Conservation (phyloP, 2,113 vertebrate genomes). For the Leucopsar rothschildi region DNA sequence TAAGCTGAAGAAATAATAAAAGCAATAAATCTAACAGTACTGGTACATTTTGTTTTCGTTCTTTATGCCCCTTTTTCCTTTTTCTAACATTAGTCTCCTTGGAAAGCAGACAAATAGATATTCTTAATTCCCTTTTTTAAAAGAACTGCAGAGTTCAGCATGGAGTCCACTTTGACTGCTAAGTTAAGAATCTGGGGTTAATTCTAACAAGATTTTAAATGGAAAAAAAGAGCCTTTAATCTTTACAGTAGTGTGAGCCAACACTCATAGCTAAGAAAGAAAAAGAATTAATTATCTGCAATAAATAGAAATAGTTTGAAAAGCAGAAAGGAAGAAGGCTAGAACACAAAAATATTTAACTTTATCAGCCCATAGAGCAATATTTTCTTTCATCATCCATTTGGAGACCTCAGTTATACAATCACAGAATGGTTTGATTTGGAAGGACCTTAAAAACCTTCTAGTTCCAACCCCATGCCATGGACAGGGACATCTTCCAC, state of each 20-base stretch:
- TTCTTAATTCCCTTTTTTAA: neutral
- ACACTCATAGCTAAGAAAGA: neutral
- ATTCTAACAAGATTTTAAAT: neutral
- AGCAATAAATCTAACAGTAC: neutral
- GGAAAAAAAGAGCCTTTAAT: neutral
- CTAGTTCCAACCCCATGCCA: too few species aligned
- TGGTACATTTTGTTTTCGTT: neutral
- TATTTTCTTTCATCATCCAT: neutral
- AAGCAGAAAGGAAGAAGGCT: neutral
- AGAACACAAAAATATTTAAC: neutral
- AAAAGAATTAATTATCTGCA: neutral
- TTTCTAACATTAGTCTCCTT: neutral
- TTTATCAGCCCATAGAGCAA: neutral
- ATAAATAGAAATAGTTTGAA: neutral
- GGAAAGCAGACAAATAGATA: neutral
- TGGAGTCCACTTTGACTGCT: neutral
- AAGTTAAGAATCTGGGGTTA: neutral
- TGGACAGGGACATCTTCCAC: neutral
- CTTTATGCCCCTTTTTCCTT: neutral
- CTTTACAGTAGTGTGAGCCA: neutral
- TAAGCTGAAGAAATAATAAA: constrained; percentile 9
- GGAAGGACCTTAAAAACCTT: neutral
- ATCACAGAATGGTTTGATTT: neutral
- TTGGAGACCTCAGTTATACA: neutral
- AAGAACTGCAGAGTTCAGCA: neutral